Conservation (phyloP, 2,888 invertebrate genomes). For the Meta bourneti region DNA sequence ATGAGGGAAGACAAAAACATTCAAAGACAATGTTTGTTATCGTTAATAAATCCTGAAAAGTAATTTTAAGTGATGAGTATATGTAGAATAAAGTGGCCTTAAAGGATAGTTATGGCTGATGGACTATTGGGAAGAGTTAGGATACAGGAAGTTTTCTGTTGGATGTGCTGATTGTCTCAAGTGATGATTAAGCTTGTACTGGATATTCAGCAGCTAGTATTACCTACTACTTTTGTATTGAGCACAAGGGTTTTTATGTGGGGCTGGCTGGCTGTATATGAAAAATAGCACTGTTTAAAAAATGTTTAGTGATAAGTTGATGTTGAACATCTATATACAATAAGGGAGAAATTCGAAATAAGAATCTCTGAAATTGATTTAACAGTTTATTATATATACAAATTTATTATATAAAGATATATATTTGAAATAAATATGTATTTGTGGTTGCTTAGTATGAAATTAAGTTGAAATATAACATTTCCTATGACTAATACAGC, state of each 20-base stretch:
- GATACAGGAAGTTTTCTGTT: background rate
- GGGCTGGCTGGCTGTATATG: slow-evolving; percentile 51
- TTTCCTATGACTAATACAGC: slow-evolving; percentile 5
- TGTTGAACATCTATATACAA: background rate
- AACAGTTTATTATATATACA: background rate
- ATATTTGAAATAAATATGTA: background rate
- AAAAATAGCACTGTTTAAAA: background rate
- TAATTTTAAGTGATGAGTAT: slow-evolving; percentile 37
- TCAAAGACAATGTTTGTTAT: background rate
- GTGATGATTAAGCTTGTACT: background rate
- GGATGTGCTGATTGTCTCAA: background rate
- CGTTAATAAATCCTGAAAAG: background rate
- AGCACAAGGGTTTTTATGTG: slow-evolving; percentile 46
- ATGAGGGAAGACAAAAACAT: background rate
- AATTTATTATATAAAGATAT: background rate
- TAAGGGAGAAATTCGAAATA: background rate
- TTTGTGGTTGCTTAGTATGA: background rate
- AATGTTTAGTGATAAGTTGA: background rate
- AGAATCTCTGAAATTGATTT: background rate
- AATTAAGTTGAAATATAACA: background rate
- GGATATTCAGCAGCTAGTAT: slow-evolving; percentile 74
- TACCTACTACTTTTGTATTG: slow-evolving; percentile 29
- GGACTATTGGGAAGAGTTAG: slow-evolving; percentile 30
- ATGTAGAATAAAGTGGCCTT: slow-evolving; percentile 46
- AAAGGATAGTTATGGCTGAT: slow-evolving; percentile 36